Conservation (phyloP, 2,888 invertebrate species). For the Panopea generosa region DNA sequence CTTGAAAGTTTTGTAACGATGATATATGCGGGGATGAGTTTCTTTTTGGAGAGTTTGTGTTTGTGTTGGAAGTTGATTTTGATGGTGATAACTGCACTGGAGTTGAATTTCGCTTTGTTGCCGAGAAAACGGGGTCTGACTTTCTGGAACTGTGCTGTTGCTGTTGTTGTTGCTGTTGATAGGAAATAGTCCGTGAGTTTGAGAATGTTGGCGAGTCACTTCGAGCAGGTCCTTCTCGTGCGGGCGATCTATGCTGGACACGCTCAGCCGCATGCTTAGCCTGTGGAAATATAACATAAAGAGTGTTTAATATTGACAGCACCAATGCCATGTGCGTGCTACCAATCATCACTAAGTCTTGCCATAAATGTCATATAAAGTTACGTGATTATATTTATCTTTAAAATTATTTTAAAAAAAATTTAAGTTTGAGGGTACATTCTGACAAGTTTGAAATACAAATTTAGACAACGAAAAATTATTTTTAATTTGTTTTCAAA, state of each 20-base stretch:
- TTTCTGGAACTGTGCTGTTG: slow-evolving; percentile 15
- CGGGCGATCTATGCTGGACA: slow-evolving; percentile 73
- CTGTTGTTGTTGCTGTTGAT: slow-evolving; percentile 10
- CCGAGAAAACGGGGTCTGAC: slow-evolving; percentile 62
- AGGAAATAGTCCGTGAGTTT: slow-evolving; percentile 34
- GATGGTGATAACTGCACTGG: slow-evolving; percentile 59
- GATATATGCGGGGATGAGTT: slow-evolving; percentile 56
- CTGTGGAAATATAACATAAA: slow-evolving; percentile 65
- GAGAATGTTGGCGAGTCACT: slow-evolving; percentile 63
- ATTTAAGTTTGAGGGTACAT: too few relatives aligned
- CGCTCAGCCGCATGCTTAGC: slow-evolving; percentile 80
- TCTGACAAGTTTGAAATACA: too few relatives aligned
- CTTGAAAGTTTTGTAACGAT: slow-evolving; percentile 65
- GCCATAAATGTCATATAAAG: too few relatives aligned
- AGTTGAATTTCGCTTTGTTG: slow-evolving; percentile 68
- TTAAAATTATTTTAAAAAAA: too few relatives aligned
- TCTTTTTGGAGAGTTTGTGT: slow-evolving; percentile 44
- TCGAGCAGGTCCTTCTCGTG: slow-evolving; percentile 47
- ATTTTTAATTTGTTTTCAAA: too few relatives aligned
- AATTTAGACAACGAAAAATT: too few relatives aligned
- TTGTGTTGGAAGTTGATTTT: slow-evolving; percentile 32
- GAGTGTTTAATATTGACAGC: too few relatives aligned
- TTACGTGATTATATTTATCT: too few relatives aligned
- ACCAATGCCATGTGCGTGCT: too few relatives aligned
- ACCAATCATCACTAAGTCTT: too few relatives aligned